A percentile compares a stretch with the other conserved stretches of the same genome.
These are phyloP conservation scores for Catocala nupta DNA, from an alignment of 2,888 invertebrate genomes.

Conservation along the genomic window DNA sequence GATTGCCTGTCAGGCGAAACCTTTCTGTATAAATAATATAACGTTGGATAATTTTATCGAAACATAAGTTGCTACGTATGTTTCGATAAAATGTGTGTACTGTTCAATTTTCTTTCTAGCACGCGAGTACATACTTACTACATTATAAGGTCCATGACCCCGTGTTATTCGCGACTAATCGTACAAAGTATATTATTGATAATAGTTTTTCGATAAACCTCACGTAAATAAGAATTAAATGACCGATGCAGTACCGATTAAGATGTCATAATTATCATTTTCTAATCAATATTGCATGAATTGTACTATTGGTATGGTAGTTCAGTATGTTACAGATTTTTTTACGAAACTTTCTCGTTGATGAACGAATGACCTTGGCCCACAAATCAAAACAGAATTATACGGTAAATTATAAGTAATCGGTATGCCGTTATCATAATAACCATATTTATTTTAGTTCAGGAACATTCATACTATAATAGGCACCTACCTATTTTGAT, in stretches of 20 bases:
- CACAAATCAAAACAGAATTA: neutral
- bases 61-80: neutral
- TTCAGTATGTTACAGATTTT: too few species aligned
- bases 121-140: neutral
- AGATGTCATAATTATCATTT: too few species aligned
- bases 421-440: too few species aligned
- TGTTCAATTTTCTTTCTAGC: neutral
- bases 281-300: too few species aligned
- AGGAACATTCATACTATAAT: neutral
- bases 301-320: too few species aligned
- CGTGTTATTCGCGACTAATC: neutral
- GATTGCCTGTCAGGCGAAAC: too few species aligned
- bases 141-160: neutral
- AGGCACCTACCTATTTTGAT: neutral
- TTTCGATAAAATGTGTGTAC: neutral
- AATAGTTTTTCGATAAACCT: neutral
- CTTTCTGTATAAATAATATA: too few species aligned
- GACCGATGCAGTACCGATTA: too few species aligned
- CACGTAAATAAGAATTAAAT: neutral
- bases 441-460: neutral
- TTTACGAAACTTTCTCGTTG: too few species aligned
- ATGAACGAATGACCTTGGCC: conserved; percentile 10
- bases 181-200: neutral
- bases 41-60: too few species aligned
- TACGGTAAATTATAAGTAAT: too few species aligned